phyloP scores from a whole-genome alignment of 2,888 invertebrate genomes.

The Scotopteryx bipunctaria region DNA sequence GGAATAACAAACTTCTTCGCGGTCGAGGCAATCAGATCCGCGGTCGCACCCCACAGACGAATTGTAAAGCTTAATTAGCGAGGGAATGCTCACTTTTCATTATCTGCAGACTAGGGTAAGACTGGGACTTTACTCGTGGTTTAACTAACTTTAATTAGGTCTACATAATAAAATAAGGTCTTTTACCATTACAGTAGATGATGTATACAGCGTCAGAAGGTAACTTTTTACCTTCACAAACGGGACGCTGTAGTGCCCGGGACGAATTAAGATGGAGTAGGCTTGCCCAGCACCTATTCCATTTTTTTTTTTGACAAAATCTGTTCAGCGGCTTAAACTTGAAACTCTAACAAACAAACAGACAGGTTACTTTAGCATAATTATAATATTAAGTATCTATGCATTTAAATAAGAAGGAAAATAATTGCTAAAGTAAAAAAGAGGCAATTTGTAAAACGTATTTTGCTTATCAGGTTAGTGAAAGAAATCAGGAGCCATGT shows the following conservation, averaged over 20 bases:
- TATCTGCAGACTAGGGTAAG: conserved; percentile 37
- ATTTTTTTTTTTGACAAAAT: too few relatives aligned
- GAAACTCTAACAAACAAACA: neutral
- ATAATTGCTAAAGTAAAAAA: conserved; percentile 37
- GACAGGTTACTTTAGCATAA: neutral
- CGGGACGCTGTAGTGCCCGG: too few relatives aligned
- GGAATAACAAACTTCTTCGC: conserved; percentile 61
- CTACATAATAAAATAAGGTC: neutral
- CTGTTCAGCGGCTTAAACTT: neutral
- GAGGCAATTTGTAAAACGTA: conserved; percentile 49
- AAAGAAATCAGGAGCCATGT: conserved; percentile 31
- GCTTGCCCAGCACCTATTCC: neutral
- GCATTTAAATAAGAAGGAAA: neutral
- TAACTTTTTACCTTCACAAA: too few relatives aligned
- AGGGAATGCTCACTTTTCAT: conserved; percentile 53
- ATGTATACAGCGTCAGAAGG: too few relatives aligned
- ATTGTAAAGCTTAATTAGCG: conserved; percentile 71
- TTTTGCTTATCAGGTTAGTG: conserved; percentile 44
- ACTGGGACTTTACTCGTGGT: neutral
- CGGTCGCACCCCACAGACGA: conserved; percentile 57
- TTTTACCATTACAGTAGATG: too few relatives aligned
- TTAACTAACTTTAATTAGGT: neutral
- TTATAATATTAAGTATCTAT: too few relatives aligned
- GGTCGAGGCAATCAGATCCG: conserved; percentile 64
- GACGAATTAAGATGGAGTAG: neutral